A percentile compares a stretch with the other conserved stretches of the same genome.
Conservation (phyloP, 2,113 vertebrate species). For the Bothrops jararaca region DNA sequence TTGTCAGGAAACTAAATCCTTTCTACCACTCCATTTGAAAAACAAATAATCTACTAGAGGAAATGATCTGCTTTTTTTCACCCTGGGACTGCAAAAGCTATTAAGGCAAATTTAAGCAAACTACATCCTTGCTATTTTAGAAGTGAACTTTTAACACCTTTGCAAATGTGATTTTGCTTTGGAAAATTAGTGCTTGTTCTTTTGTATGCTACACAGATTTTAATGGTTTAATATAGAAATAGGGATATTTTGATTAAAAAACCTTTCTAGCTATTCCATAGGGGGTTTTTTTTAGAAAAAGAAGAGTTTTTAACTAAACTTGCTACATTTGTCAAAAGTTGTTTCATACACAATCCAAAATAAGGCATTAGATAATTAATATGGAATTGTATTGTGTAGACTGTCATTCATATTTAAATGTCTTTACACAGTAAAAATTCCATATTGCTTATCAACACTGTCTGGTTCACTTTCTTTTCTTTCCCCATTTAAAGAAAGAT, state of each 20-base stretch:
- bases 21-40: slow-evolving; percentile 48
- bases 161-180: slow-evolving; percentile 45
- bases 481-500: neutral
- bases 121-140: slow-evolving; percentile 54
- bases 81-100: slow-evolving; percentile 57
- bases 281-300: slow-evolving; percentile 27
- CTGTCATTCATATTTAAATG: neutral
- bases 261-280: slow-evolving; percentile 7
- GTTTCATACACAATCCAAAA: neutral
- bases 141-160: slow-evolving; percentile 59
- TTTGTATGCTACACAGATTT: slow-evolving; percentile 44
- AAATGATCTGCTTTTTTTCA: slow-evolving; percentile 56
- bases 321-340: slow-evolving; percentile 32
- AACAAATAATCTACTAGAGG: slow-evolving; percentile 47
- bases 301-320: slow-evolving; percentile 26
- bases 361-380: neutral
- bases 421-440: neutral
- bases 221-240: slow-evolving; percentile 32
- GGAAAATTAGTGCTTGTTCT: slow-evolving; percentile 42
- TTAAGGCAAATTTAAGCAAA: slow-evolving; percentile 57
- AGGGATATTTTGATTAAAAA: neutral
- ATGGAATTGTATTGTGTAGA: neutral
- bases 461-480: neutral
- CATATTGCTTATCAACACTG: neutral
- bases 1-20: slow-evolving; percentile 68